A percentile compares a stretch with the other conserved stretches of the same genome.
Evolutionary conservation across 2,113 vertebrate species (phyloP).

Genomic region (Uria lomvia): DNA sequence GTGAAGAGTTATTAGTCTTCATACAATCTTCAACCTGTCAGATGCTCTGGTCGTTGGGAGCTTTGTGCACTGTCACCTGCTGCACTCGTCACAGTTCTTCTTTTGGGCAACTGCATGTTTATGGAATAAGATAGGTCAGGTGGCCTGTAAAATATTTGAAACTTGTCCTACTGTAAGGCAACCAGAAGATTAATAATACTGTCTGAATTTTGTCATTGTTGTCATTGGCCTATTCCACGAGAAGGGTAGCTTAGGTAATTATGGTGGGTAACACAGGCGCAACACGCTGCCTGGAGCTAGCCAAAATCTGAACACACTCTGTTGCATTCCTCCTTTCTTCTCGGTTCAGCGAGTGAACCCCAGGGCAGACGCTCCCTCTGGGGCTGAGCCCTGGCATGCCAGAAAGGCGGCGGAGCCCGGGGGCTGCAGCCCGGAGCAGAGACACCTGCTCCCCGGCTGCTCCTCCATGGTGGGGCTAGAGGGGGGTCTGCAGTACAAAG

Average conservation of each 20-base stretch:
- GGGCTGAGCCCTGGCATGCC: neutral
- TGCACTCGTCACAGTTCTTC: neutral
- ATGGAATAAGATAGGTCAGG: neutral
- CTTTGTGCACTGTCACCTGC: neutral
- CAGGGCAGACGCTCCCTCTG: fast-evolving
- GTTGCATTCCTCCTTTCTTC: neutral
- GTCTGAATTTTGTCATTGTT: neutral
- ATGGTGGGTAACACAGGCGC: neutral
- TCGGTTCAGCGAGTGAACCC: neutral
- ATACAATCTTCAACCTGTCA: neutral
- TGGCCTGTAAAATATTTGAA: neutral
- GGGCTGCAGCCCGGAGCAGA: fast-evolving
- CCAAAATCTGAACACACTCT: neutral
- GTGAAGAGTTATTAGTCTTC: neutral
- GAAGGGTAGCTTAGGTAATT: neutral
- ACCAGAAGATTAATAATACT: neutral
- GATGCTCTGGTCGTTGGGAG: neutral
- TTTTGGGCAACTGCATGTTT: neutral
- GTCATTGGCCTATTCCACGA: neutral
- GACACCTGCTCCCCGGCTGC: neutral
- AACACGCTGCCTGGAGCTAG: neutral
- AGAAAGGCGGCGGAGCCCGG: fast-evolving
- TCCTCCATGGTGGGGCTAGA: fast-evolving
- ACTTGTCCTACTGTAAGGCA: neutral
- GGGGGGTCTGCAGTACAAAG: neutral